A percentile compares a stretch with the other conserved stretches of the same genome.
These are phyloP conservation scores for Brachymystax lenok DNA, from an alignment of 2,797 vertebrate genomes.

Conservation along the genomic window DNA sequence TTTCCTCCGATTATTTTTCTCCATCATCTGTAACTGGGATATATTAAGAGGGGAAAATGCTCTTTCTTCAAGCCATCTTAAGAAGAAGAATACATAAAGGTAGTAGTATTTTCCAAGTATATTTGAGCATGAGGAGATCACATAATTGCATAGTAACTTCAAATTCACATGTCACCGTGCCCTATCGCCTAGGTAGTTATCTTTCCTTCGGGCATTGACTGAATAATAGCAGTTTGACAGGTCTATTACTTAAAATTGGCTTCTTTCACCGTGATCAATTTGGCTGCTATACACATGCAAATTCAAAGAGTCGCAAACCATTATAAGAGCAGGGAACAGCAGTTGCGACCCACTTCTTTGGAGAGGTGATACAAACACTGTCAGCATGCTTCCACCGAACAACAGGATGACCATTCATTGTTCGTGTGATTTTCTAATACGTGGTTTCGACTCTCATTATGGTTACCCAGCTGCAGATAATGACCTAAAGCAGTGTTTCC, in stretches of 20 bases:
- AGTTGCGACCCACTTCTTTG: not conserved
- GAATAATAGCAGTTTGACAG: not conserved
- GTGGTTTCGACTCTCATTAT: not conserved
- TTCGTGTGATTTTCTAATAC: not conserved
- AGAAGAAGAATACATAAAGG: conserved; percentile 78
- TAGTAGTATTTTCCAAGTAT: conserved; percentile 40
- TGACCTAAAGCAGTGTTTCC: no score
- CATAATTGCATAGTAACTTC: not conserved
- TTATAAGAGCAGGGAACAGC: not conserved
- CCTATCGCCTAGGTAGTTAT: not conserved
- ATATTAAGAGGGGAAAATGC: conserved; percentile 63
- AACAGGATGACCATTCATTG: no score
- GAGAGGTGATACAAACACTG: not conserved
- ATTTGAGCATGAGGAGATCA: not conserved
- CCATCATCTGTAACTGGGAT: conserved; percentile 16
- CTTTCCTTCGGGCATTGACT: not conserved
- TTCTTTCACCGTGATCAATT: not conserved
- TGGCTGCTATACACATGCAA: not conserved
- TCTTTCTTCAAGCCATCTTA: conserved; percentile 79
- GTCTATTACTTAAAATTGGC: not conserved
- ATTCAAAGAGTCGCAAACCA: no score
- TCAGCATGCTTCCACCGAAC: not conserved
- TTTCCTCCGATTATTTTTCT: conserved; percentile 34
- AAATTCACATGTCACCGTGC: not conserved
- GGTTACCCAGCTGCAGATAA: no score